Percentiles rank a stretch among this genome's conserved stretches.
Evolutionary conservation across 2,888 invertebrate species (phyloP).

Genomic region (Amphimallon solstitiale): DNA sequence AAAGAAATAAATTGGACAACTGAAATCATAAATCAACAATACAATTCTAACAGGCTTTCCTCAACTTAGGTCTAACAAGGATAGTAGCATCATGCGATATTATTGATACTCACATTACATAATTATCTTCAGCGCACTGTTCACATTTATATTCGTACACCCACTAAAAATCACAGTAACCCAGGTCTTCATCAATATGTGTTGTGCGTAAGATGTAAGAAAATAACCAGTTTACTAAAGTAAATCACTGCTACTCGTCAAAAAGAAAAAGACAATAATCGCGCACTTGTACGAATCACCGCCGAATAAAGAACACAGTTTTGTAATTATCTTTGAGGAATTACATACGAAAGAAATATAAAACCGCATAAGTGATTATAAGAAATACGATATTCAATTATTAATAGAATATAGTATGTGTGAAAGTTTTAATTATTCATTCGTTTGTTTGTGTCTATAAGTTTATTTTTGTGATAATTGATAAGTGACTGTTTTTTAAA

Average conservation of each 20-base stretch:
- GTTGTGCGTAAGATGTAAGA: background rate
- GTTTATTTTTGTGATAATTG: no score
- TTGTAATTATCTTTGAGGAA: conserved; percentile 1
- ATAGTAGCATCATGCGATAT: background rate
- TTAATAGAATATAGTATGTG: background rate
- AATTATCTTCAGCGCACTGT: conserved; percentile 29
- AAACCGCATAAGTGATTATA: conserved; percentile 23
- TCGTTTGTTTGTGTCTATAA: background rate
- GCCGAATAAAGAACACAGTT: conserved; percentile 4
- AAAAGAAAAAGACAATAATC: conserved; percentile 15
- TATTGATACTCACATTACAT: conserved; percentile 37
- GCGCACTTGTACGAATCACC: conserved; percentile 17
- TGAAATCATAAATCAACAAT: no score
- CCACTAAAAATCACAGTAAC: conserved; percentile 30
- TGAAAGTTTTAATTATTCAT: conserved; percentile 4
- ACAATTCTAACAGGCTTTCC: no score
- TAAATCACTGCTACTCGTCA: conserved; percentile 11
- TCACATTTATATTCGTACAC: conserved; percentile 20
- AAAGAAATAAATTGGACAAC: no score
- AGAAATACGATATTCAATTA: conserved; percentile 18
- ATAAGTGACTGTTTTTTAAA: no score
- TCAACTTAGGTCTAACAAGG: no score
- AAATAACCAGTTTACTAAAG: conserved; percentile 8
- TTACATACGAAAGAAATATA: conserved; percentile 7
- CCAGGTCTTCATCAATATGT: conserved; percentile 12